Conservation (phyloP, 35 echinoderm and acorn worm genomes). For the Apostichopus californicus region DNA sequence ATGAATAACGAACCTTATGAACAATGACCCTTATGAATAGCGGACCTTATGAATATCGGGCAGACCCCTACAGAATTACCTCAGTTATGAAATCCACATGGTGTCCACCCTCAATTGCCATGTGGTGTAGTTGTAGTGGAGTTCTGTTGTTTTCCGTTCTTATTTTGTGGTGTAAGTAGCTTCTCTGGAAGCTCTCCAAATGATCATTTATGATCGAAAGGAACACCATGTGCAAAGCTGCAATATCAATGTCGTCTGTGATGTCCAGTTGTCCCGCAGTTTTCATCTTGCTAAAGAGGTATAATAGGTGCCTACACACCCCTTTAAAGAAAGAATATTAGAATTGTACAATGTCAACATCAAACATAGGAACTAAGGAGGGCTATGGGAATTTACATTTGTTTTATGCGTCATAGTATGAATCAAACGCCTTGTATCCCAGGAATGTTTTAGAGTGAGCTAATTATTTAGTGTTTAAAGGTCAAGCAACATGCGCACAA, state of each 20-base stretch:
- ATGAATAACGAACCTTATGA: too few relatives aligned
- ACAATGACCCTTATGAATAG: too few relatives aligned
- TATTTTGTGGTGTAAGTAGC: slow-evolving; percentile 10
- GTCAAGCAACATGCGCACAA: too few relatives aligned
- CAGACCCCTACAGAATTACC: background rate
- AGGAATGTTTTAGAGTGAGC: too few relatives aligned
- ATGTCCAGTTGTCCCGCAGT: background rate
- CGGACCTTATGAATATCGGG: too few relatives aligned
- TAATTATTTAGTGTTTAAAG: too few relatives aligned
- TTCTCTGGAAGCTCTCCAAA: background rate
- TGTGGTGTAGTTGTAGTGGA: slow-evolving; percentile 8
- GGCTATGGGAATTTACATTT: too few relatives aligned
- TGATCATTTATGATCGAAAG: background rate
- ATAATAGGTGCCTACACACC: background rate
- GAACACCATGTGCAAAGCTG: slow-evolving; percentile 16
- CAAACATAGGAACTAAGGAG: too few relatives aligned
- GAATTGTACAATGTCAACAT: too few relatives aligned
- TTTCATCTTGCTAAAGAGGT: background rate
- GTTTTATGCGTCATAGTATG: too few relatives aligned
- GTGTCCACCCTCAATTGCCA: background rate
- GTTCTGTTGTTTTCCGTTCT: background rate
- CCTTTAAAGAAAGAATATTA: background rate
- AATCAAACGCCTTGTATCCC: too few relatives aligned
- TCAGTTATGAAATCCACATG: slow-evolving; percentile 14
- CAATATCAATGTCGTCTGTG: background rate